Evolutionary conservation across 2,888 invertebrate species (phyloP), one percentile per base, ranked within the genome.

Genomic region (Lasius platythorax): DNA sequence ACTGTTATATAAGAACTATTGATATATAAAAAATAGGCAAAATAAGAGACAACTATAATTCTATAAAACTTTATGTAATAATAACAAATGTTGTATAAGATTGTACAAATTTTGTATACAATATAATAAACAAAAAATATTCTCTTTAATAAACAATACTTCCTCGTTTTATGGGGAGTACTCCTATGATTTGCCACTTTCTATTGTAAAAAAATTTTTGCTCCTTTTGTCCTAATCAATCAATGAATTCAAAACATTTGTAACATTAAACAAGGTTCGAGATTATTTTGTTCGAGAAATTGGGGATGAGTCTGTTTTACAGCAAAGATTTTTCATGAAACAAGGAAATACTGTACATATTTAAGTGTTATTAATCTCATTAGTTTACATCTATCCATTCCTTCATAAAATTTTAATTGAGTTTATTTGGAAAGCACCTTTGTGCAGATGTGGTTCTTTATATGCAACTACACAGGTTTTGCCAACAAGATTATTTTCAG

Each of bases 381-480:
- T 15, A 12, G 2, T 76, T 46, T 50, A 33, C 28, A 18, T 15
- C 3, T 12, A 28, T 37, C 18, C 0, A 46, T 23, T n/a, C 5
- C 33, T 70, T 86, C 73, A 85, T 11, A 88, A 46, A 76, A 86
- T 83, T 73, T 76, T 58, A n/a, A 92, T 23, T 1, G 85, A 83
- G 18, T 79, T 67, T 61, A 92, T 87, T 68, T 90, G 87, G 1
- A 90, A 91, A 12, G 83, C 84, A 3, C 92, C 91, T 56, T 85
- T 84, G 12, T 88, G 81, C 1, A 89, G 58, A 28, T 72, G 83
- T 56, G 88, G 78, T 30, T 91, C 86, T 70, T 91, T 81, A 40
- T 91, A 89, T 12, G 85, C 87, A 9, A 89, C 56, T 15, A 93
- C 90, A 76, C 93, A 93, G 0, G 91, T 93, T 37, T 91, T 91